Conservation (phyloP, 2,113 vertebrate species). For the Pteronura brasiliensis region DNA sequence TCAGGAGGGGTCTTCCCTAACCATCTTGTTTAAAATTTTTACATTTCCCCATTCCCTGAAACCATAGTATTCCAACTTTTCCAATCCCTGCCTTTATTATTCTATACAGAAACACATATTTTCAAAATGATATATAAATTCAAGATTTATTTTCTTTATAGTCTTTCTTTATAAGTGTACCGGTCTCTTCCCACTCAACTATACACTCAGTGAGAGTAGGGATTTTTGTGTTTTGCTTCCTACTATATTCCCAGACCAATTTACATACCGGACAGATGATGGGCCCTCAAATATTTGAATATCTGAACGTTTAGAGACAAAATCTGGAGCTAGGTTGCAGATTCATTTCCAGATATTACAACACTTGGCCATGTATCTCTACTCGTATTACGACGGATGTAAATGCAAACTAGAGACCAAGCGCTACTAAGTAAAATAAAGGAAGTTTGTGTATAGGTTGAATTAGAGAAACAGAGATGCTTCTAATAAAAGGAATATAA, state of each 20-base stretch:
- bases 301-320: neutral
- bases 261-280: neutral
- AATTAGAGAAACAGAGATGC: neutral
- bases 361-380: neutral
- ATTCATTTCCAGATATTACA: neutral
- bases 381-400: neutral
- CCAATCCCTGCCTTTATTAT: neutral
- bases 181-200: neutral
- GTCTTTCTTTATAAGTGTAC: neutral
- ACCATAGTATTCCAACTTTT: neutral
- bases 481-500: neutral
- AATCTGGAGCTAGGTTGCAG: neutral
- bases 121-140: neutral
- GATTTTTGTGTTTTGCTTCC: neutral
- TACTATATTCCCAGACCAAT: neutral
- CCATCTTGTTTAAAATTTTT: neutral
- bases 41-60: neutral
- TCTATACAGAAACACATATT: neutral
- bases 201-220: neutral
- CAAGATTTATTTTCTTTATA: neutral
- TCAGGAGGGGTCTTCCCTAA: neutral
- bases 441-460: neutral
- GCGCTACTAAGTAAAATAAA: neutral
- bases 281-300: constrained; percentile 8
- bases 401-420: neutral